A percentile compares a stretch with the other conserved stretches of the same genome.
These are phyloP conservation scores for Egretta garzetta DNA, from an alignment of 2,113 vertebrate species.

Conservation along the genomic window DNA sequence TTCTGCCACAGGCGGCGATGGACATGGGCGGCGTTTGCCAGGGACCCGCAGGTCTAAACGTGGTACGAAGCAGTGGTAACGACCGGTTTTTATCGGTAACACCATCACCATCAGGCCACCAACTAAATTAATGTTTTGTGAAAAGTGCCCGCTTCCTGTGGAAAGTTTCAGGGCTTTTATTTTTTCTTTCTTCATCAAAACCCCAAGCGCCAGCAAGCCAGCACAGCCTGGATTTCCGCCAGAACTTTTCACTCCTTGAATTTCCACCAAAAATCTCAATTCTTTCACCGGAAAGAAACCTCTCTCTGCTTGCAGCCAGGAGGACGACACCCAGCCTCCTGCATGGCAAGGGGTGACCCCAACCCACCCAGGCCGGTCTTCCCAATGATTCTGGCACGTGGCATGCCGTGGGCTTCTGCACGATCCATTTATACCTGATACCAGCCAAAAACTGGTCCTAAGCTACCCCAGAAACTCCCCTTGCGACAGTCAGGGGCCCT, in stretches of 20 bases:
- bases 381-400: not conserved
- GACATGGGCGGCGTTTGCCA: accelerated
- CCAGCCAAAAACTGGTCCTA: not conserved
- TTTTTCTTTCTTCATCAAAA: not conserved
- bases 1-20: not conserved
- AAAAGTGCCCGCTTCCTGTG: not conserved
- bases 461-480: not conserved
- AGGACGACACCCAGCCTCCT: not conserved
- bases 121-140: not conserved
- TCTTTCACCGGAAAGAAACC: not conserved
- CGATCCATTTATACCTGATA: not conserved
- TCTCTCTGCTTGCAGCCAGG: not conserved
- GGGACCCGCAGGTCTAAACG: not conserved
- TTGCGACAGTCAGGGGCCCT: accelerated
- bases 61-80: not conserved
- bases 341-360: not conserved
- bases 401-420: not conserved
- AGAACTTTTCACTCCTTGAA: constrained; percentile 2
- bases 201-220: not conserved
- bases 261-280: not conserved
- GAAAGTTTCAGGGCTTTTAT: constrained; percentile 3
- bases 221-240: not conserved
- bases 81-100: not conserved
- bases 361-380: accelerated
- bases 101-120: not conserved